Evolutionary conservation across 2,113 vertebrate species (phyloP).

Genomic region (Tragelaphus strepsiceros): DNA sequence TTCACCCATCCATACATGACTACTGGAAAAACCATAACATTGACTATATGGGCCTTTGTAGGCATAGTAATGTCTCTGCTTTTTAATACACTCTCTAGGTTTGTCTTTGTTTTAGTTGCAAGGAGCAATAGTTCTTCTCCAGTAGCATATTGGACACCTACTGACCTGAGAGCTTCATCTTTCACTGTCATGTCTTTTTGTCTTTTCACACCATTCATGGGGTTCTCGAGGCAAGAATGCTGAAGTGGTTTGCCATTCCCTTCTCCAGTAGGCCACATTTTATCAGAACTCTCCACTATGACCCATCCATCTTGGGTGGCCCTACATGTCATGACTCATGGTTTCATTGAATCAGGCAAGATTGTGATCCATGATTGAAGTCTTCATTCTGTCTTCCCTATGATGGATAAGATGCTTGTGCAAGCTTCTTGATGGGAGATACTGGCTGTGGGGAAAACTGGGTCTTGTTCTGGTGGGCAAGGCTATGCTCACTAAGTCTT

Average conservation of each 20-base stretch:
- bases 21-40: neutral
- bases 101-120: neutral
- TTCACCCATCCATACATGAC: neutral
- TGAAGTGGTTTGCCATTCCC: neutral
- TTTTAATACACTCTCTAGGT: neutral
- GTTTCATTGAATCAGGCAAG: neutral
- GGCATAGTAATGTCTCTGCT: neutral
- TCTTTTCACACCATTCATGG: neutral
- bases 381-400: neutral
- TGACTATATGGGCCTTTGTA: neutral
- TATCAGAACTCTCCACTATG: neutral
- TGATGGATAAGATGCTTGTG: neutral
- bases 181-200: neutral
- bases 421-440: neutral
- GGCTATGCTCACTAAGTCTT: neutral
- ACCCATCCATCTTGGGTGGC: neutral
- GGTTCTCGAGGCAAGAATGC: neutral
- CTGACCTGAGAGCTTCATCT: neutral
- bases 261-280: neutral
- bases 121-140: neutral
- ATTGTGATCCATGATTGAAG: neutral
- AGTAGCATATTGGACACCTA: neutral
- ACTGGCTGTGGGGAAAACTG: neutral
- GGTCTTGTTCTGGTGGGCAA: neutral
- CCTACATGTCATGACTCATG: neutral